Evolutionary conservation across 2,113 vertebrate species (phyloP).

Genomic region (Colinus virginianus): DNA sequence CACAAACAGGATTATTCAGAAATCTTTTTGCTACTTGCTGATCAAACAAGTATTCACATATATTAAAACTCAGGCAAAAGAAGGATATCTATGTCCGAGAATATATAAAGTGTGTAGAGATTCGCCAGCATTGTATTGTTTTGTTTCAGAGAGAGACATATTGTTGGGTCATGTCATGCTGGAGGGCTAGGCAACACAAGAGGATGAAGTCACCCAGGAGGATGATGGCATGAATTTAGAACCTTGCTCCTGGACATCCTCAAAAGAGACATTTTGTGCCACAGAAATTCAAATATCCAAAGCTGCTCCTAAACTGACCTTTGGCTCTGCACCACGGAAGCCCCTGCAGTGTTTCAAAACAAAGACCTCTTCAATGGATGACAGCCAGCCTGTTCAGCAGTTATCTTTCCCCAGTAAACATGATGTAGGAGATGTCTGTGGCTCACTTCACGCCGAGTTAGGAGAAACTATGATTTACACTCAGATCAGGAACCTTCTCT

Average conservation of each 20-base stretch:
- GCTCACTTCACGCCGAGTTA: not conserved
- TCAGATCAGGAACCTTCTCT: not conserved
- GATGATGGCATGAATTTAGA: not conserved
- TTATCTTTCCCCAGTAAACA: constrained; percentile 61
- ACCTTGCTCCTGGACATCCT: constrained; percentile 46
- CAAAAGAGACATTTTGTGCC: not conserved
- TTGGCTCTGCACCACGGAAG: not conserved
- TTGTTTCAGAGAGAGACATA: rapidly evolving
- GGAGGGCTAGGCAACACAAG: not conserved
- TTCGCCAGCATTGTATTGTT: not conserved
- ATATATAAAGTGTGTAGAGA: not conserved
- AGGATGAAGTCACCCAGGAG: not conserved
- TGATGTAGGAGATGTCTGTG: constrained; percentile 9
- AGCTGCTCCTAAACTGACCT: constrained; percentile 6
- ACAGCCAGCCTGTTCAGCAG: constrained; percentile 8
- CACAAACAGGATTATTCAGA: not conserved
- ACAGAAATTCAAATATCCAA: not conserved
- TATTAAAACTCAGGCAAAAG: not conserved
- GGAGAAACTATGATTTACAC: constrained; percentile 44
- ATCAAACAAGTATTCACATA: not conserved
- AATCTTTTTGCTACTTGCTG: not conserved
- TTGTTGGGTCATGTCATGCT: not conserved
- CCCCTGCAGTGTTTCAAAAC: constrained; percentile 47
- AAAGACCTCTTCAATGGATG: not conserved
- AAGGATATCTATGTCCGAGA: not conserved